phyloP scores from a whole-genome alignment of 2,888 invertebrate species.

The Macrosoma leucophasiata region DNA sequence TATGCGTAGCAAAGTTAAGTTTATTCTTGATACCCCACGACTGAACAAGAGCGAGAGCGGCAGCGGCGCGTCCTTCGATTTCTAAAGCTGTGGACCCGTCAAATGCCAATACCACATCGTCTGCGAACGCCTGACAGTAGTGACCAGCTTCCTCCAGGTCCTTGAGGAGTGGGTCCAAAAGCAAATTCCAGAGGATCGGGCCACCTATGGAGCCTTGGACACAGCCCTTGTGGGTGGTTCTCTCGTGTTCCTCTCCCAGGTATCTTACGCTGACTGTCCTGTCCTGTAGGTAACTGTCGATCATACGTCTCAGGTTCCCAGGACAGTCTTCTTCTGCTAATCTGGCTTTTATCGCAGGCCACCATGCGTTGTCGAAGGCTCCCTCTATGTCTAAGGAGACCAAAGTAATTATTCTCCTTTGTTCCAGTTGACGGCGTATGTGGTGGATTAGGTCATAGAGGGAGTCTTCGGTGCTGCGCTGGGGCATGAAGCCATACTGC shows the following conservation, averaged over 20 bases:
- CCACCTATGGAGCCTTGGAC: conserved; percentile 20
- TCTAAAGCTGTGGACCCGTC: no score
- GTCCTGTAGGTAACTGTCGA: conserved; percentile 12
- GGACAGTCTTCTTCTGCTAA: conserved; percentile 13
- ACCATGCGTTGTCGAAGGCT: conserved; percentile 11
- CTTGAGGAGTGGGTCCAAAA: no score
- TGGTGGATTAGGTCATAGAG: not conserved
- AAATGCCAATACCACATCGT: no score
- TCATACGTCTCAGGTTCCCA: conserved; percentile 1
- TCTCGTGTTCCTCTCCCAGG: conserved; percentile 2
- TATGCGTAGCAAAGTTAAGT: no score
- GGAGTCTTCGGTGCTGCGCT: not conserved
- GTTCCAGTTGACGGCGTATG: no score
- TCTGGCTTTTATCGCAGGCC: conserved; percentile 7
- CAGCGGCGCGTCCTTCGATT: conserved; percentile 13
- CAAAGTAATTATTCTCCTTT: no score
- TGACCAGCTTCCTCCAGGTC: no score
- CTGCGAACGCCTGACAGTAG: no score
- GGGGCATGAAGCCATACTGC: not conserved
- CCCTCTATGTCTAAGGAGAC: conserved; percentile 8
- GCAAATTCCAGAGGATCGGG: conserved; percentile 11
- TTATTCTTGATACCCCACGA: conserved; percentile 12
- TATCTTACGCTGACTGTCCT: conserved; percentile 8
- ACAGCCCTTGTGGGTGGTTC: conserved; percentile 12
- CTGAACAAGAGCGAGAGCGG: conserved; percentile 15